Evolutionary conservation across 2,888 invertebrate genomes (phyloP), one percentile per base, ranked within the genome.

Genomic region (Tetramorium bicarinatum): DNA sequence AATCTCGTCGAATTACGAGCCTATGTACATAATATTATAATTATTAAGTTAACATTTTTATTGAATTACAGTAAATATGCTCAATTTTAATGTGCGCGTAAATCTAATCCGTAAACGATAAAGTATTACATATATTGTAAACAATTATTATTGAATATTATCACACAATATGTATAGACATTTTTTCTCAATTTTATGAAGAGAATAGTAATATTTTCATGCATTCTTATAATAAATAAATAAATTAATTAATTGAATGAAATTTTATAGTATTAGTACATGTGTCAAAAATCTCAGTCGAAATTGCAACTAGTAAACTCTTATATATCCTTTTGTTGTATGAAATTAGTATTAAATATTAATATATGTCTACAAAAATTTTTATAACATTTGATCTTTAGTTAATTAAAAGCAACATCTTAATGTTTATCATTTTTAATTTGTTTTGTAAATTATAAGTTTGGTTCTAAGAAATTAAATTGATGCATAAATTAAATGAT

Each of bases 21-120:
- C n/a, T 67, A 61, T 47, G 49, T 79, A 44, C 41, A 82, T 44
- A 82, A 59, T n/a, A 49, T 66, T 59, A 49, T 4, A 64, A 34
- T 15, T 34, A 67, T 79, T 79, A 79, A 79, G 9, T 49, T 79
- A 49, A 81, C 75, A 61, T 59, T 86, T 80, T 77, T 81, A 83
- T 79, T 44, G 87, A 85, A 74, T 82, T 85, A 44, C 13, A 84
- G 85, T 74, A 54, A 84, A 67, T 61, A 66, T 89, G 87, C 88
- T 89, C 89, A 90, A 88, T 87, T 85, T 59, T 72, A 67, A 64
- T 67, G 69, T n/a, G 79, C 21, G 41, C n/a, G 15, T 59, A 83
- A 69, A 56, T 38, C 34, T 56, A 44, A 59, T 29, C 11, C 38
- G 44, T 82, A 76, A 47, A n/a, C 13, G 41, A 61, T 18, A 49